These are phyloP conservation scores for Isurus oxyrinchus DNA, from an alignment of 2,113 vertebrate species.

Conservation along the genomic window DNA sequence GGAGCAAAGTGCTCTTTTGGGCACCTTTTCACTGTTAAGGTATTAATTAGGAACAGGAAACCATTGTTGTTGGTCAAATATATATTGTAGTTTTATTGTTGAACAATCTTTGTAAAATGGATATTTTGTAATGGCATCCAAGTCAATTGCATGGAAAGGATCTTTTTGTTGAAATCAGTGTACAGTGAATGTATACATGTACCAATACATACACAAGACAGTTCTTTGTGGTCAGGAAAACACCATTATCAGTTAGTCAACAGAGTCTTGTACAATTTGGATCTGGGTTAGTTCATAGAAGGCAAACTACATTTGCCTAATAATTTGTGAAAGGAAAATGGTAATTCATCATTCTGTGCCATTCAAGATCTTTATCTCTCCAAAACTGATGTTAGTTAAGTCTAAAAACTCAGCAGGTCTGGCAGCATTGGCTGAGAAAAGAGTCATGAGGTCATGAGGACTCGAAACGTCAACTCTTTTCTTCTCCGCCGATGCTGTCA, in stretches of 20 bases:
- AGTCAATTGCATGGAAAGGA: neutral
- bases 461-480: too few species aligned
- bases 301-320: neutral
- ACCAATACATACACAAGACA: neutral
- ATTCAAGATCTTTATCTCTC: neutral
- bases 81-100: neutral
- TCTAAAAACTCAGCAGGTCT: too few species aligned
- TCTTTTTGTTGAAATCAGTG: neutral
- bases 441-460: too few species aligned
- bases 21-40: neutral
- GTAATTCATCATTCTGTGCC: neutral
- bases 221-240: neutral
- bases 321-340: neutral
- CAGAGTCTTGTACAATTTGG: neutral
- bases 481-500: too few species aligned
- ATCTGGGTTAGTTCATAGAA: neutral
- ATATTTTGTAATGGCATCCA: neutral
- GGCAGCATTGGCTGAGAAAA: too few species aligned
- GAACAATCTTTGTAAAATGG: neutral
- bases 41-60: neutral
- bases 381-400: neutral
- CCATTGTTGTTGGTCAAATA: neutral
- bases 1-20: neutral
- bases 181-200: neutral
- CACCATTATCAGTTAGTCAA: neutral